Evolutionary conservation across 2,888 invertebrate genomes (phyloP).

Genomic region (Cosmia pyralina): DNA sequence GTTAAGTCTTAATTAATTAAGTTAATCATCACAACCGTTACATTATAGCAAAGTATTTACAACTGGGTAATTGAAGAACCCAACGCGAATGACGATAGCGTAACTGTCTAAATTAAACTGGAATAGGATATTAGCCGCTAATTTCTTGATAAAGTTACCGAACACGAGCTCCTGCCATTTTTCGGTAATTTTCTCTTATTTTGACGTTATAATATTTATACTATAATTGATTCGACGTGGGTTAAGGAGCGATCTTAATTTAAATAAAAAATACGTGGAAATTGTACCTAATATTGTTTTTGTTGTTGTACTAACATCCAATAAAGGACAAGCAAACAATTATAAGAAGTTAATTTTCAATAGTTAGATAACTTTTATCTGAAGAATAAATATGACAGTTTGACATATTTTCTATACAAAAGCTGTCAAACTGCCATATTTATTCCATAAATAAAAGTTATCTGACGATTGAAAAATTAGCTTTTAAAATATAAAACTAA

Average conservation of each 20-base stretch:
- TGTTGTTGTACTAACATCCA: background rate
- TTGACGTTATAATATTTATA: slow-evolving; percentile 4
- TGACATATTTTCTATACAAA: too few relatives aligned
- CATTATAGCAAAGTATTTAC: slow-evolving; percentile 25
- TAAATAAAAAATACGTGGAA: background rate
- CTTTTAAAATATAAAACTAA: background rate
- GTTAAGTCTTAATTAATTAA: slow-evolving; percentile 2
- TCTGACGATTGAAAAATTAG: too few relatives aligned
- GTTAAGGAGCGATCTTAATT: background rate
- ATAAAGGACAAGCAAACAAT: slow-evolving; percentile 4
- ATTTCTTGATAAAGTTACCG: slow-evolving; percentile 47
- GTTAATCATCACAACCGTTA: slow-evolving; percentile 6
- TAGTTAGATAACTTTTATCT: too few relatives aligned
- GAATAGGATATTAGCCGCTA: slow-evolving; percentile 42
- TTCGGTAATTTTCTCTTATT: slow-evolving; percentile 13
- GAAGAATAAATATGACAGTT: too few relatives aligned
- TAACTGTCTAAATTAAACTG: slow-evolving; percentile 39
- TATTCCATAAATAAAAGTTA: too few relatives aligned
- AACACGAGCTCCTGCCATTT: background rate
- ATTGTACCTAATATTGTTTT: background rate
- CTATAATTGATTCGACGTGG: background rate
- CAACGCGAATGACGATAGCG: slow-evolving; percentile 31
- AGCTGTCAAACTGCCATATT: too few relatives aligned
- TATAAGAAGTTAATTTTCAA: background rate
- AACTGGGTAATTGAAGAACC: slow-evolving; percentile 19